A percentile compares a stretch with the other conserved stretches of the same genome.
phyloP scores from a whole-genome alignment of 2,113 vertebrate genomes.

The Gallinago undulata region DNA sequence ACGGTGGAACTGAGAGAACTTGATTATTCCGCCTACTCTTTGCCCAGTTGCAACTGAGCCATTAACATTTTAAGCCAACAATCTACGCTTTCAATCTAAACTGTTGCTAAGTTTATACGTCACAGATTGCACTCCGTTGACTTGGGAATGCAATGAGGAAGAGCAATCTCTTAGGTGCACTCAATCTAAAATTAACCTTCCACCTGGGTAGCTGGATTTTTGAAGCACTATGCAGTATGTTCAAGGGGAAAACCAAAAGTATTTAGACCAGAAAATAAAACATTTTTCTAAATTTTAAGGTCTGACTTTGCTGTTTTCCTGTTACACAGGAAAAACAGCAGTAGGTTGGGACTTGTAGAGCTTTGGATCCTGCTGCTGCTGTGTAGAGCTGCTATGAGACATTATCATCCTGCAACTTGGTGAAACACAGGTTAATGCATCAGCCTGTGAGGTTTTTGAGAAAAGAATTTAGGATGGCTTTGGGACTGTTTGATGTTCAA shows the following conservation, averaged over 20 bases:
- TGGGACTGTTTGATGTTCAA: neutral
- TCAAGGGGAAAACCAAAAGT: neutral
- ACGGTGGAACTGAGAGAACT: neutral
- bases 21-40: neutral
- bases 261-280: neutral
- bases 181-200: neutral
- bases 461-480: neutral
- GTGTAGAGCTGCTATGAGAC: neutral
- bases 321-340: neutral
- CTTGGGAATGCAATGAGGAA: conserved; percentile 21
- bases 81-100: conserved; percentile 44
- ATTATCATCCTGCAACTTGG: neutral
- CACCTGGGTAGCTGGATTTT: neutral
- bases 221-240: neutral
- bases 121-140: neutral
- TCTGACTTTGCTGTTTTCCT: neutral
- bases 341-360: neutral
- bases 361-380: neutral
- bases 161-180: neutral
- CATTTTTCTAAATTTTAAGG: neutral
- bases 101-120: neutral
- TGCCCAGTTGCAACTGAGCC: neutral
- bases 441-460: neutral
- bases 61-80: conserved; percentile 23
- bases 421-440: neutral